Evolutionary conservation across 2,113 vertebrate genomes (phyloP), one percentile per base, ranked within the genome.

Genomic region (Bujurquina vittata): DNA sequence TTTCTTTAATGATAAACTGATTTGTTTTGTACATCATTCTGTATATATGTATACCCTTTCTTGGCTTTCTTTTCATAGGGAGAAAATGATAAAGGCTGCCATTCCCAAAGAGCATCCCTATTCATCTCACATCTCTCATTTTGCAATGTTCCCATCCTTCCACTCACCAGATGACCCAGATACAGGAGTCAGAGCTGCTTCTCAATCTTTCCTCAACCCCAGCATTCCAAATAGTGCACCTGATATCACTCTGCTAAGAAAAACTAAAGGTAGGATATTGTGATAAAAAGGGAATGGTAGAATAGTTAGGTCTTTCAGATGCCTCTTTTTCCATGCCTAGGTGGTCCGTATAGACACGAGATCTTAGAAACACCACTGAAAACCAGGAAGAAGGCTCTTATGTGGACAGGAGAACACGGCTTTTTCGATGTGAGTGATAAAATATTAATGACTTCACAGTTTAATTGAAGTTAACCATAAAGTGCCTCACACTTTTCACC

Each of bases 281-380:
- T 58, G 26, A 5, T 43, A 22, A 76, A 76, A 15, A 11, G 7
- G 11, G 4, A 4, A 10, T 7, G 18, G 10, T 14, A 29, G 4
- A 57, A 26, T 26, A 33, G 4, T 54, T 10, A 86, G 9, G 26
- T 77, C 35, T 75, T 52, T 17, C 73, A 62, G 18, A 56, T 40
- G 43, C 9, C 8, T 65, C 29, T 52, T 20, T 58, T 76, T 20
- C 7, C 15, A 31, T 22, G 23, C 46, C 26, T 72, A 98, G 96
- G 95, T 86, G 88, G 89, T 91, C 91, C 95, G 40, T 96, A 94
- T 26, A 95, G 95, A 88, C 93, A 94, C 18, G 95, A 98, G 88
- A 67, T 94, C 73, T 55, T 96, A 54, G 77, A 91, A 57, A 59
- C 89, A 61, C 89, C 92, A 12, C 74, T 76, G 31, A 90, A 92